A percentile compares a stretch with the other conserved stretches of the same genome.
phyloP scores from a whole-genome alignment of 2,797 vertebrate species.

The Meda fulgida region DNA sequence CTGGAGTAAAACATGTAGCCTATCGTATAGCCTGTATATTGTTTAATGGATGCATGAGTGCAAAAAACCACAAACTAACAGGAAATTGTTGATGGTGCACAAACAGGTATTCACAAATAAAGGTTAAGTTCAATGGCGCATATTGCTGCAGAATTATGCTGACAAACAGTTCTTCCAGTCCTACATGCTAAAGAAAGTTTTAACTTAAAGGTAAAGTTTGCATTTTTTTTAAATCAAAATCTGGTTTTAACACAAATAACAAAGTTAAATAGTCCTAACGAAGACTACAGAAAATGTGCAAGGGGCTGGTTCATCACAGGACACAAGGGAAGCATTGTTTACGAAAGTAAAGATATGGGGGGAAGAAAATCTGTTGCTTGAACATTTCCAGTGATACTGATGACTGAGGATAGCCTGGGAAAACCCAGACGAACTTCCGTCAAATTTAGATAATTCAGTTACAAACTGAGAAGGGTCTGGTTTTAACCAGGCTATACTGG shows the following conservation, averaged over 20 bases:
- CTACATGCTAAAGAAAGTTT: neutral
- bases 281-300: neutral
- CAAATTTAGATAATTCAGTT: too few relatives aligned
- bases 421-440: too few relatives aligned
- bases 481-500: too few relatives aligned
- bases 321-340: neutral
- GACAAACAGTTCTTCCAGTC: conserved; percentile 17
- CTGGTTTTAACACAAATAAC: neutral
- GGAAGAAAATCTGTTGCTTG: too few relatives aligned
- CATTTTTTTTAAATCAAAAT: neutral
- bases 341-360: conserved; percentile 11
- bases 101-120: conserved; percentile 52
- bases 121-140: conserved; percentile 17
- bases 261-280: neutral
- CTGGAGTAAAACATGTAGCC: neutral
- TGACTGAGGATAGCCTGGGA: too few relatives aligned
- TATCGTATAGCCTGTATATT: neutral
- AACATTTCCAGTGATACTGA: neutral
- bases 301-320: neutral
- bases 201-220: conserved; percentile 9
- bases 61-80: conserved; percentile 51
- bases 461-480: too few relatives aligned
- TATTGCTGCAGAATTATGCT: neutral
- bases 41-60: conserved; percentile 24
- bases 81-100: conserved; percentile 53